phyloP scores from a whole-genome alignment of 2,797 vertebrate species.

The Anolis apletophallus region DNA sequence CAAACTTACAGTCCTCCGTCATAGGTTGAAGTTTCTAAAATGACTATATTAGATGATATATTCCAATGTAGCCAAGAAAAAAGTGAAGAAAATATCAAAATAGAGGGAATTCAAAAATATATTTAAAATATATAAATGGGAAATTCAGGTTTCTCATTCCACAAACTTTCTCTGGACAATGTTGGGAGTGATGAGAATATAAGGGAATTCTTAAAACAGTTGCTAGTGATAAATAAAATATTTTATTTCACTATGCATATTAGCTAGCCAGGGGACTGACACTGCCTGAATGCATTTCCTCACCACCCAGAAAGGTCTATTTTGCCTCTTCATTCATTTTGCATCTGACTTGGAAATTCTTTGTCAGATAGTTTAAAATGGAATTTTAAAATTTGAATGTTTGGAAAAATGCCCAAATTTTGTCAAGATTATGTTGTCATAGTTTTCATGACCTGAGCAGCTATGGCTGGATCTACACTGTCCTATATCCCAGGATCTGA shows the following conservation, averaged over 20 bases:
- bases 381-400: background rate
- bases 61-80: no score
- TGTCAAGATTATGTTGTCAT: no score
- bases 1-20: no score
- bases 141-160: background rate
- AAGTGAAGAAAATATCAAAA: background rate
- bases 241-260: background rate
- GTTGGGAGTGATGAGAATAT: background rate
- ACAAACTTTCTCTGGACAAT: background rate
- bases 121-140: background rate
- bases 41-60: background rate
- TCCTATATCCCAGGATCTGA: no score
- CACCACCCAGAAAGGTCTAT: background rate
- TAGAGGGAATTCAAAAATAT: background rate
- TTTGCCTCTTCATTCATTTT: background rate
- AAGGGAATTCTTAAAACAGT: background rate
- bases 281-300: background rate
- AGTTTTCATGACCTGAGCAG: no score
- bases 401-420: no score
- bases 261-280: background rate
- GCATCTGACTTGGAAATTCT: background rate
- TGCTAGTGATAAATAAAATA: background rate
- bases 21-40: background rate
- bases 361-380: background rate
- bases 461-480: no score